A percentile compares a stretch with the other conserved stretches of the same genome.
phyloP scores from a whole-genome alignment of 2,113 vertebrate genomes.

The Oostethus manadensis region DNA sequence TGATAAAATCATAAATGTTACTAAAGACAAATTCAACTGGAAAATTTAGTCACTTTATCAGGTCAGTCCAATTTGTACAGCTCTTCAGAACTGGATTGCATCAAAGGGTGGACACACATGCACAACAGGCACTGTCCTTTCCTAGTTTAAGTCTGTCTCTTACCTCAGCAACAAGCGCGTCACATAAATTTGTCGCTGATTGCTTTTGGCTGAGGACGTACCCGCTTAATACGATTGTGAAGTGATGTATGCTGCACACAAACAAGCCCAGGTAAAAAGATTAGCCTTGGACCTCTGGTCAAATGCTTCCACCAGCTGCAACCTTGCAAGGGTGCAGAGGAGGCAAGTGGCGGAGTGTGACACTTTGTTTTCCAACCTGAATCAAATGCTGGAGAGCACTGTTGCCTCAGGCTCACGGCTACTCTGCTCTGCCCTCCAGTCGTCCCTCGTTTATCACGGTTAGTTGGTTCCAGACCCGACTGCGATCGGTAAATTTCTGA shows the following conservation, averaged over 20 bases:
- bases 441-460: too few relatives aligned
- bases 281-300: conserved; percentile 53
- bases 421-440: conserved; percentile 15
- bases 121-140: conserved; percentile 12
- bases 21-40: conserved; percentile 51
- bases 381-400: conserved; percentile 67
- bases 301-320: conserved; percentile 46
- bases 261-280: conserved; percentile 55
- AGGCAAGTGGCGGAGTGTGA: conserved; percentile 34
- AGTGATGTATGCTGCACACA: conserved; percentile 53
- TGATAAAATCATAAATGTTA: conserved; percentile 38
- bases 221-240: conserved; percentile 58
- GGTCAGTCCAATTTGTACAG: conserved; percentile 59
- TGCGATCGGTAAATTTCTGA: too few relatives aligned
- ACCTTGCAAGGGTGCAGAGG: conserved; percentile 32
- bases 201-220: conserved; percentile 41
- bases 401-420: conserved; percentile 39
- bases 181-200: conserved; percentile 47
- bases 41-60: conserved; percentile 73
- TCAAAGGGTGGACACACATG: conserved; percentile 1
- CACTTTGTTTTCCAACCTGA: conserved; percentile 20
- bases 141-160: conserved; percentile 18
- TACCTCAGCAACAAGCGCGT: conserved; percentile 48
- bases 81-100: conserved; percentile 58
- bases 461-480: too few relatives aligned